Evolutionary conservation across 2,797 vertebrate species (phyloP), one percentile per base, ranked within the genome.

Genomic region (Lindbergichthys nudifrons): DNA sequence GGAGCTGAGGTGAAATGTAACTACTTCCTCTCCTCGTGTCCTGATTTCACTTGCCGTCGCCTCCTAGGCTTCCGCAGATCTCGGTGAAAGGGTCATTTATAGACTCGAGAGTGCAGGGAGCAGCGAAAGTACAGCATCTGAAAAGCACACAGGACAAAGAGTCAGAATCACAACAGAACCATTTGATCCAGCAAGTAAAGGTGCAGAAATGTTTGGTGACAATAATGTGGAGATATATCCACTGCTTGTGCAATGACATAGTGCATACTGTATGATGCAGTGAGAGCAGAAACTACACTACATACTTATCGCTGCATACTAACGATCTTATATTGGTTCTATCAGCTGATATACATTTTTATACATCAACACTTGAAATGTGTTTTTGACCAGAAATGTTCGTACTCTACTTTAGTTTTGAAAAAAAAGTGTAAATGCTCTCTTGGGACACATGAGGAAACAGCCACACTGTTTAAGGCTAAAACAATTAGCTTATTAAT

Each of bases 41-140:
- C 77, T 62, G 50, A 36, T 66, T 74, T 65, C 63, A 26, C 72
- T 54, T 15, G 15, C 70, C 26, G 65, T 54, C 41, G 45, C 77
- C 80, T 78, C 62, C 82, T 82, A 85, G 65, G 81, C 83, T 75
- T 83, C 79, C 80, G 77, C 5, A 59, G 65, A 65, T 74, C 62
- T 89, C 30, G 64, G 77, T 26, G 64, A 73, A 76, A 73, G 67
- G 85, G 83, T 91, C 94, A 90, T 90, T 91, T 81, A 89, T 82
- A 85, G 83, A 81, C 66, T 80, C 62, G 80, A 74, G 65, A 80
- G 81, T 41, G 60, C 70, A 85, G 83, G 80, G 68, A 80, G 80
- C 87, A 68, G 81, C 82, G 77, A 82, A 70, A 77, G 84, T 65
- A 80, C 89, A 85, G 90, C 94, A 95, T 94, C 95, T 95, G 92